phyloP scores from a whole-genome alignment of 2,113 vertebrate species.

The Lanius ludovicianus region DNA sequence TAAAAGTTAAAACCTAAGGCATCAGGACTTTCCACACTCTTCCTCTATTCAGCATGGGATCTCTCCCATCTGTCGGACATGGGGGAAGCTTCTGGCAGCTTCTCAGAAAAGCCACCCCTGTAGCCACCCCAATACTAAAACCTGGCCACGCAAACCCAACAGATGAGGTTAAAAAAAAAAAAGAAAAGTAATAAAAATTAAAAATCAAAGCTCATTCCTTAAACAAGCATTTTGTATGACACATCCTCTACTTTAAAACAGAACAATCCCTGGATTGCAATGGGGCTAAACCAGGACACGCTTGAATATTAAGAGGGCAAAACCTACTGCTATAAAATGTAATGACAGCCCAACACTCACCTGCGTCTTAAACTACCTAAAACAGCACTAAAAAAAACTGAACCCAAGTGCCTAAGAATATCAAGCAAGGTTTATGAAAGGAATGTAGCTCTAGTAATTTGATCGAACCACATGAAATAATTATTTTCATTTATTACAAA shows the following conservation, averaged over 20 bases:
- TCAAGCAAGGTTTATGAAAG: not conserved
- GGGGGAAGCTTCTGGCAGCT: not conserved
- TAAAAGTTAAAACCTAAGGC: no score
- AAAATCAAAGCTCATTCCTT: not conserved
- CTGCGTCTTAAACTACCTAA: not conserved
- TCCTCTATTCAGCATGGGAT: not conserved
- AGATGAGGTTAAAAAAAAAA: not conserved
- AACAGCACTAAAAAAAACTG: not conserved
- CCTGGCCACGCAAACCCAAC: accelerated
- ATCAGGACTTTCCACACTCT: not conserved
- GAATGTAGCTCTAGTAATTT: not conserved
- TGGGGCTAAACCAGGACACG: not conserved
- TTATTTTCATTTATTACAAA: not conserved
- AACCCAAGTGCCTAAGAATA: not conserved
- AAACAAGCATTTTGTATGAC: not conserved
- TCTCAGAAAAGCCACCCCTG: not conserved
- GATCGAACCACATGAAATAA: not conserved
- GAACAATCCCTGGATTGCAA: not conserved
- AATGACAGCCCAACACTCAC: not conserved
- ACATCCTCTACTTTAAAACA: not conserved
- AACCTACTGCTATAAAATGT: not conserved
- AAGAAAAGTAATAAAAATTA: not conserved
- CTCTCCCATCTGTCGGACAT: not conserved
- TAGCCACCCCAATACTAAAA: not conserved
- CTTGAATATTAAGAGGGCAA: not conserved